Evolutionary conservation across 2,113 vertebrate species (phyloP).

Genomic region (Heterocephalus glaber): DNA sequence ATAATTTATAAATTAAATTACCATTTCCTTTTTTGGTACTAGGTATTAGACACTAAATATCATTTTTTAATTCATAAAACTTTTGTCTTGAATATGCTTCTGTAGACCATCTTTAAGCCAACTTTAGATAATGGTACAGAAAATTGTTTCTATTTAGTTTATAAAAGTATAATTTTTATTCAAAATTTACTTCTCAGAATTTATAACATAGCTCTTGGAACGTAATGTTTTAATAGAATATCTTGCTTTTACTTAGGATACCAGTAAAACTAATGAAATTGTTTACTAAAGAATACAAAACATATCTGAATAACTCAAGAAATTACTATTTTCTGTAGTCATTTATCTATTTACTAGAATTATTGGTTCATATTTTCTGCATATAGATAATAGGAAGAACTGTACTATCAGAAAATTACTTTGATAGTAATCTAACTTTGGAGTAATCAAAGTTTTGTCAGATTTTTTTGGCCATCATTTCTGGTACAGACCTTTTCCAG

Average conservation of each 20-base stretch:
- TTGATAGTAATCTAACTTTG: neutral
- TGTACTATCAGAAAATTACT: conserved; percentile 5
- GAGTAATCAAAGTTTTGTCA: conserved; percentile 40
- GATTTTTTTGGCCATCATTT: conserved; percentile 25
- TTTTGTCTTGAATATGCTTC: conserved; percentile 28
- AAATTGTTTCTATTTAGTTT: conserved; percentile 50
- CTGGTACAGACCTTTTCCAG: neutral
- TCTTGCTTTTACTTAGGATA: conserved; percentile 52
- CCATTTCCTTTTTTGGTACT: neutral
- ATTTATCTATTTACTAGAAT: neutral
- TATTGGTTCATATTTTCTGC: conserved; percentile 17
- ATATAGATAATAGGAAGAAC: conserved; percentile 19
- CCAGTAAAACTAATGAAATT: conserved; percentile 39
- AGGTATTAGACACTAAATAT: neutral
- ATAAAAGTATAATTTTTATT: conserved; percentile 17
- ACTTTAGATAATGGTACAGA: neutral
- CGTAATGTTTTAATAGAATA: conserved; percentile 43
- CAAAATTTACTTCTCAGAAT: conserved; percentile 25
- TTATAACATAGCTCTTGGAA: conserved; percentile 18
- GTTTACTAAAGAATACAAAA: conserved; percentile 27
- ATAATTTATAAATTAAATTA: conserved; percentile 34
- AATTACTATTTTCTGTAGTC: neutral
- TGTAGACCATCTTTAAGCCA: conserved; percentile 6
- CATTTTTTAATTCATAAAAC: conserved; percentile 40
- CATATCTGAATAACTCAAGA: conserved; percentile 34